Percentiles rank a stretch among this genome's conserved stretches.
Evolutionary conservation across 2,113 vertebrate genomes (phyloP).

Genomic region (Heterotis niloticus): DNA sequence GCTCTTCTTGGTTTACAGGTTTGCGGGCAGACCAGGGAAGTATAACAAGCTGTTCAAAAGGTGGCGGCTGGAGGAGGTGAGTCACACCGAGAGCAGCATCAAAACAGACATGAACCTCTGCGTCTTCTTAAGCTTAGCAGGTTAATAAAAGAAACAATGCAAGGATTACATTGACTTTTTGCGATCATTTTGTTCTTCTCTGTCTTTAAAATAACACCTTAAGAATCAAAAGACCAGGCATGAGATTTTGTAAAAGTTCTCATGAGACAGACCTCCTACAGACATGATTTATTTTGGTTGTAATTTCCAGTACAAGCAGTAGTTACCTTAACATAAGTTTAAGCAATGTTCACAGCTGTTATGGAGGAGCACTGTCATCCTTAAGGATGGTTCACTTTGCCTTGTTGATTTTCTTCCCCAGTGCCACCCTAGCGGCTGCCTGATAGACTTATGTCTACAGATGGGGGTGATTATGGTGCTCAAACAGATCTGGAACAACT

Average conservation of each 20-base stretch:
- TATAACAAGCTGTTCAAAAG: conserved; percentile 97
- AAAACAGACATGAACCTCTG: conserved; percentile 10
- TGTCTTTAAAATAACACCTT: not conserved
- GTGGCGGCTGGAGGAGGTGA: conserved; percentile 97
- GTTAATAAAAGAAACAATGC: not conserved
- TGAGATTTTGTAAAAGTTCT: too few relatives aligned
- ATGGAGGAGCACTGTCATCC: not conserved
- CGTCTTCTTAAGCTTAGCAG: too few relatives aligned
- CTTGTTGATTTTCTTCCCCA: conserved; percentile 47
- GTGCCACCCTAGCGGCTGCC: conserved; percentile 96
- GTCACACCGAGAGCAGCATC: conserved; percentile 39
- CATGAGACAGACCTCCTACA: too few relatives aligned
- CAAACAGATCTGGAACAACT: conserved; percentile 99
- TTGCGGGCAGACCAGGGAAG: conserved; percentile 93
- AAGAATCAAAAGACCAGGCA: not conserved
- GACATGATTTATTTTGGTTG: not conserved
- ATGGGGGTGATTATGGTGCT: conserved; percentile 99
- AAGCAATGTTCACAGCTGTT: too few relatives aligned
- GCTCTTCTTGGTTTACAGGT: conserved; percentile 61
- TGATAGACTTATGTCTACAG: conserved; percentile 98
- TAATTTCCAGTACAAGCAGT: not conserved
- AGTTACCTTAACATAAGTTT: too few relatives aligned
- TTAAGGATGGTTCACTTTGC: not conserved
- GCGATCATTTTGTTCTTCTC: not conserved
- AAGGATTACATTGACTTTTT: not conserved